phyloP scores from a whole-genome alignment of 2,113 vertebrate species.

The Stictonetta naevosa region DNA sequence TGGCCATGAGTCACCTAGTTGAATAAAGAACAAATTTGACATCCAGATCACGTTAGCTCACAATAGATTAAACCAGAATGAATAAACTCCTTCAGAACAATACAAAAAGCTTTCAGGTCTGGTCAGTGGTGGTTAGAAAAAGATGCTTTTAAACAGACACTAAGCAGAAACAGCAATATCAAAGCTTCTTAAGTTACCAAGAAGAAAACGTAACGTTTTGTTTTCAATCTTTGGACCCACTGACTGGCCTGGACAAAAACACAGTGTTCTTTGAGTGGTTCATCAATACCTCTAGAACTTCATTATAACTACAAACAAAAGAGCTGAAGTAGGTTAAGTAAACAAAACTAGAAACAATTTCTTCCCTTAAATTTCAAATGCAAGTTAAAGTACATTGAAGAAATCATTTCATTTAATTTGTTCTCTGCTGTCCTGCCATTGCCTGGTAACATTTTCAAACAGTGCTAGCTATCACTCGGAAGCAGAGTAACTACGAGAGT shows the following conservation, averaged over 20 bases:
- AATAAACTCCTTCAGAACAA: neutral
- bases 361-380: neutral
- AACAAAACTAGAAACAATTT: neutral
- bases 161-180: neutral
- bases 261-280: neutral
- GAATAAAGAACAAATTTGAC: neutral
- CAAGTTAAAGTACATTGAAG: neutral
- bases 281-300: neutral
- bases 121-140: neutral
- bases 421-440: neutral
- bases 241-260: neutral
- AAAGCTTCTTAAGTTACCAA: neutral
- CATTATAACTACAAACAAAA: neutral
- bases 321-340: neutral
- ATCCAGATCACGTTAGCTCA: neutral
- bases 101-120: neutral
- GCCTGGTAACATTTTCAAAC: slow-evolving; percentile 18
- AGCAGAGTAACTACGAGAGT: neutral
- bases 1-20: neutral
- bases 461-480: neutral
- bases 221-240: neutral
- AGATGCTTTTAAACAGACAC: neutral
- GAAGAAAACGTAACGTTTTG: neutral
- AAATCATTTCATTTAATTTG: neutral
- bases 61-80: neutral